A percentile compares a stretch with the other conserved stretches of the same genome.
Conservation (phyloP, 2,888 invertebrate species). For the Bombylius major region DNA sequence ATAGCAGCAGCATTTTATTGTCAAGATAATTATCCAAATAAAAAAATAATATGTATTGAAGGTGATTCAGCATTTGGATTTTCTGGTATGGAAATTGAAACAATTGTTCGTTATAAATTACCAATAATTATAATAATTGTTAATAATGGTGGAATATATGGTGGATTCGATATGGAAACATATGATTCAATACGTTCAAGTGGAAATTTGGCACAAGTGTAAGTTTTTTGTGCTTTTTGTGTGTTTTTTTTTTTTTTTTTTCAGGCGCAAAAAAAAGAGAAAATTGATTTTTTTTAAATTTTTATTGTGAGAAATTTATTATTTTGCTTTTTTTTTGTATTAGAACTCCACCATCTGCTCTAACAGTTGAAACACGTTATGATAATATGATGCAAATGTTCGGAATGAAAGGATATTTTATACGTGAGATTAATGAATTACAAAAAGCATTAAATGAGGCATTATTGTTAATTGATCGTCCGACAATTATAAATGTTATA, state of each 20-base stretch:
- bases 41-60: conserved; percentile 84
- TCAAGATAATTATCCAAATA: conserved; percentile 63
- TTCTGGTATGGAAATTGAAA: conserved; percentile 97
- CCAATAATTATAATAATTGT: conserved; percentile 83
- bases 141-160: conserved; percentile 92
- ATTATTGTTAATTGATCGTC: conserved; percentile 55
- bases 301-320: neutral
- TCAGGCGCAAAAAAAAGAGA: conserved; percentile 7
- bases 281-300: neutral
- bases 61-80: conserved; percentile 98
- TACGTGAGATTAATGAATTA: conserved; percentile 64
- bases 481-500: conserved; percentile 80
- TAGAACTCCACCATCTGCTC: conserved; percentile 74
- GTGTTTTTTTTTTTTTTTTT: neutral
- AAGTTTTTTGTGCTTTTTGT: conserved; percentile 28
- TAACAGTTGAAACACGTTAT: conserved; percentile 69
- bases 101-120: conserved; percentile 85
- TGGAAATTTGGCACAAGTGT: conserved; percentile 66
- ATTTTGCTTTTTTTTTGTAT: conserved; percentile 9
- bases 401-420: conserved; percentile 67
- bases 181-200: conserved; percentile 55
- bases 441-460: conserved; percentile 54
- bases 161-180: conserved; percentile 67
- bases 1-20: conserved; percentile 87
- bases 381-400: conserved; percentile 86